Evolutionary conservation across 2,113 vertebrate genomes (phyloP), one percentile per base, ranked within the genome.

Genomic region (Aleadryas rufinucha): DNA sequence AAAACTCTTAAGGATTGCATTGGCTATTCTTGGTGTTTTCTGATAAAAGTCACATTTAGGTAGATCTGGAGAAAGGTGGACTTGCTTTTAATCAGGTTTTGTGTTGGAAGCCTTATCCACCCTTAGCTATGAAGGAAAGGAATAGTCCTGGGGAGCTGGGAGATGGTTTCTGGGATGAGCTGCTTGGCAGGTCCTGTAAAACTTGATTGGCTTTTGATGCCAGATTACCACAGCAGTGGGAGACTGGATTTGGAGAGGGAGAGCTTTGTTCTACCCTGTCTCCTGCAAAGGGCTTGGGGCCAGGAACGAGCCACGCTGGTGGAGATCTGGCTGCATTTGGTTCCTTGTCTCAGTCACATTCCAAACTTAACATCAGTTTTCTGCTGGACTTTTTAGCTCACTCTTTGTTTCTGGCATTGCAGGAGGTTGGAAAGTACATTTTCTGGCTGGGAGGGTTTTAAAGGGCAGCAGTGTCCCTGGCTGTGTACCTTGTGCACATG

Each of bases 231-330:
- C 72, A 70, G 41, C 65, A 87, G 68, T 14, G 7, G 21, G 33
- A 90, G 68, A 6, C 23, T 83, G 66, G 39, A 28, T 89, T 59
- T 52, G 27, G 26, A 63, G 63, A 63, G 28, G n/a, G 44, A 82
- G 49, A 56, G 77, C 66, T 53, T 77, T 69, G 16, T 92, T 93
- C 52, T 9, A 41, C 69, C 27, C 35, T 45, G 18, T 42, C 39
- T 59, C 16, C 41, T 50, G 33, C 68, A 68, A 44, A 84, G 47
- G 37, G 11, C 41, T 63, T 35, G 31, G 52, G 44, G 27, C 27
- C 44, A 75, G 68, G 68, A 70, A 6, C 0, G 0, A 89, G 56
- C 65, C 1, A 1, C 0, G 2, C 49, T 49, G 49, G 20, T 61
- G 60, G n/a, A 57, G 66, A 12, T 39, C 35, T 69, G 64, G 9